Evolutionary conservation across 2,113 vertebrate genomes (phyloP).

Genomic region (Lampris megalopsis): DNA sequence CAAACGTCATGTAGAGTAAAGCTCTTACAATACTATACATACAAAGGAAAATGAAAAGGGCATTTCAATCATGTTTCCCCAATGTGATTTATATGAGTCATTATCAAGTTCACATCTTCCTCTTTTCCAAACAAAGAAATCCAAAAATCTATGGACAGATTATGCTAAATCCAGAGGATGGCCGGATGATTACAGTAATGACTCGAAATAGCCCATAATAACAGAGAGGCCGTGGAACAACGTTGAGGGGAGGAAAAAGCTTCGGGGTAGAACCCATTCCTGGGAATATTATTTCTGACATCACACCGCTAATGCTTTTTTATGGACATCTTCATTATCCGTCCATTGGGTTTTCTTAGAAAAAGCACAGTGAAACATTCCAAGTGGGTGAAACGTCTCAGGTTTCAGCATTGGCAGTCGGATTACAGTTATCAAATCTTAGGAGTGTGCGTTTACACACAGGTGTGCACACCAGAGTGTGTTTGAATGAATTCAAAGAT

Average conservation of each 20-base stretch:
- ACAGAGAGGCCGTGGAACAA: constrained; percentile 60
- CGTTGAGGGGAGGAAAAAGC: constrained; percentile 62
- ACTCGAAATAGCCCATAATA: constrained; percentile 73
- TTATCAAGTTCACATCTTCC: constrained; percentile 68
- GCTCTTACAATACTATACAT: constrained; percentile 24
- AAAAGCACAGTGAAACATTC: constrained; percentile 30
- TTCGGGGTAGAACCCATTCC: constrained; percentile 45
- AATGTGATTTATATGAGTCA: constrained; percentile 47
- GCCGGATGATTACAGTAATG: constrained; percentile 74
- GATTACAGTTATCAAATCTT: constrained; percentile 29
- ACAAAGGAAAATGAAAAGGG: constrained; percentile 6
- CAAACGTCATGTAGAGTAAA: no score
- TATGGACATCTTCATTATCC: constrained; percentile 61
- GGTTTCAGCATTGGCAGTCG: not conserved
- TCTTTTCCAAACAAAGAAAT: constrained; percentile 72
- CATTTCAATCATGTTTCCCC: constrained; percentile 32
- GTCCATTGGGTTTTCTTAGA: constrained; percentile 10
- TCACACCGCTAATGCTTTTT: constrained; percentile 61
- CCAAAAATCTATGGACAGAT: constrained; percentile 70
- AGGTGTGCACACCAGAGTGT: constrained; percentile 8
- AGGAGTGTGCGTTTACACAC: not conserved
- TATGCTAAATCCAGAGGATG: constrained; percentile 68
- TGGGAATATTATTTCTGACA: constrained; percentile 58
- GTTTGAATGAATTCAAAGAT: constrained; percentile 32
- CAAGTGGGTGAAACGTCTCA: constrained; percentile 23